These are phyloP conservation scores for Tachycineta bicolor DNA, from an alignment of 2,113 vertebrate genomes.

Conservation along the genomic window DNA sequence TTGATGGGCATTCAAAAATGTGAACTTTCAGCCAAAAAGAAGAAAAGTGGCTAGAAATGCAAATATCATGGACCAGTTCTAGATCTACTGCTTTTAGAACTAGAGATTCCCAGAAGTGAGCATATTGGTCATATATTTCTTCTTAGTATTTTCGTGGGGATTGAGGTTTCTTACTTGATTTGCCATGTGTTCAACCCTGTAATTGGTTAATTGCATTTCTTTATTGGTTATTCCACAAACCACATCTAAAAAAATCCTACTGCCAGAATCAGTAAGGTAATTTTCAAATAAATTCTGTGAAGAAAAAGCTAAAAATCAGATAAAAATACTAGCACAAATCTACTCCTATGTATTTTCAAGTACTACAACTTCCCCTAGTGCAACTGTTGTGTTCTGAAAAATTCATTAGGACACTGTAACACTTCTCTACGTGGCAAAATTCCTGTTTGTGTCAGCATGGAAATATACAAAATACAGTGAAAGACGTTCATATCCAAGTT, in stretches of 20 bases:
- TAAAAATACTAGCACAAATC: not conserved
- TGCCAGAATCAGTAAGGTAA: not conserved
- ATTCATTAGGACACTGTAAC: not conserved
- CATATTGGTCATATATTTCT: not conserved
- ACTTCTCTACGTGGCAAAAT: slow-evolving; percentile 1
- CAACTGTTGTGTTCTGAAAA: not conserved
- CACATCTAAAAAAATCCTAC: slow-evolving; percentile 5
- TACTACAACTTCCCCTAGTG: not conserved
- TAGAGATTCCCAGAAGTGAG: not conserved
- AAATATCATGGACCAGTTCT: not conserved
- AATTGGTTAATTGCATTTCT: slow-evolving; percentile 30
- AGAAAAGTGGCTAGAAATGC: not conserved
- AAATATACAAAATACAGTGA: not conserved
- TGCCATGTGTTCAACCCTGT: not conserved
- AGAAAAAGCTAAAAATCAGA: not conserved
- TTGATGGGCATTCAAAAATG: not conserved
- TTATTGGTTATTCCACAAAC: slow-evolving; percentile 34
- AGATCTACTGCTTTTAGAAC: not conserved
- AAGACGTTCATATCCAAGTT: not conserved
- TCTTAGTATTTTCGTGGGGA: not conserved
- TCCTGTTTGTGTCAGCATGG: not conserved
- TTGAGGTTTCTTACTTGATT: slow-evolving; percentile 17
- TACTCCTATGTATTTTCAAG: not conserved
- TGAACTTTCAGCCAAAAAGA: not conserved
- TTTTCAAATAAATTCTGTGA: slow-evolving; percentile 2